Conservation (phyloP, 23 tunicate genomes). For the Diplosoma virens region DNA sequence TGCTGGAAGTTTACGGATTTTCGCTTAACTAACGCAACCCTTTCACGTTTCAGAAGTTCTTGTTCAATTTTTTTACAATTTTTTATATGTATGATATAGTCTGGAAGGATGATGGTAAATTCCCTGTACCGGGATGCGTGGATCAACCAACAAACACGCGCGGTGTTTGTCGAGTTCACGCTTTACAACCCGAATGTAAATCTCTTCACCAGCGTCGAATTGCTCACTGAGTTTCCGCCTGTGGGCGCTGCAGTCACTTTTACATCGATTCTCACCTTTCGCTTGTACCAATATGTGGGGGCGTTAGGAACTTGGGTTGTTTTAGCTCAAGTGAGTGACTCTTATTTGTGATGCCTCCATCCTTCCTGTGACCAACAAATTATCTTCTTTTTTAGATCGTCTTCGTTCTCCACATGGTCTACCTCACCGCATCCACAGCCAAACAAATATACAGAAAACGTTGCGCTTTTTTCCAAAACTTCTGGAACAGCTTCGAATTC, state of each 20-base stretch:
- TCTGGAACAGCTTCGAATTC: slow-evolving; percentile 71
- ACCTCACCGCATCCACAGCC: slow-evolving; percentile 38
- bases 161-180: slow-evolving; percentile 88
- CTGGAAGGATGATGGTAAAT: slow-evolving; percentile 52
- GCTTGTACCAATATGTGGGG: slow-evolving; percentile 89
- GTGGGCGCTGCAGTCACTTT: slow-evolving; percentile 89
- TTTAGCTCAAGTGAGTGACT: slow-evolving; percentile 72
- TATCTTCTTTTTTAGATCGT: slow-evolving; percentile 31
- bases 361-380: background rate
- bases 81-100: slow-evolving; percentile 30
- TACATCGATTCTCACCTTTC: slow-evolving; percentile 66
- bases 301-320: slow-evolving; percentile 82
- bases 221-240: slow-evolving; percentile 93
- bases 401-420: slow-evolving; percentile 69
- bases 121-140: slow-evolving; percentile 59
- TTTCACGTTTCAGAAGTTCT: too few species aligned
- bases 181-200: slow-evolving; percentile 93
- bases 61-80: too few species aligned
- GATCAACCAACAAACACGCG: slow-evolving; percentile 82
- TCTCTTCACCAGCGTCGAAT: slow-evolving; percentile 73
- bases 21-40: too few species aligned
- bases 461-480: slow-evolving; percentile 41
- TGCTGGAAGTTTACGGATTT: too few species aligned
- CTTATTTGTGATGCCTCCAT: too few species aligned
- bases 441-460: slow-evolving; percentile 17